These are phyloP conservation scores for Drosophila imparisetae DNA, from an alignment of 2,888 invertebrate species.

Conservation along the genomic window DNA sequence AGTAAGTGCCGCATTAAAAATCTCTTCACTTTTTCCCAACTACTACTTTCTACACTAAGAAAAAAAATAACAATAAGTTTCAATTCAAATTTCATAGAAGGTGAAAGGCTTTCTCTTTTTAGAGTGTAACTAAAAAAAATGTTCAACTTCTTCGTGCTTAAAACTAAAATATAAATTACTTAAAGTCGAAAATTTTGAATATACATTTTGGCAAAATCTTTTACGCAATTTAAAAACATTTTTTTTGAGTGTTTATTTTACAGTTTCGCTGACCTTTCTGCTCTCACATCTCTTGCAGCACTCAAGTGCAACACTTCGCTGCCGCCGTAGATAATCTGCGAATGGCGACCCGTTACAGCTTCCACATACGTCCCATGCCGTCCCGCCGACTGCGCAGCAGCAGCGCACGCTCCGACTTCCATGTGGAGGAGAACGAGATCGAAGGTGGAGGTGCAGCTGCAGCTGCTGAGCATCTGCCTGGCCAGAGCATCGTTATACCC, in stretches of 20 bases:
- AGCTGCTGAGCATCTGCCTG: conserved; percentile 85
- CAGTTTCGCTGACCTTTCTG: conserved; percentile 2
- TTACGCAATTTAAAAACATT: not conserved
- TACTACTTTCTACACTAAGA: not conserved
- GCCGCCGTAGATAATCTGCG: conserved; percentile 89
- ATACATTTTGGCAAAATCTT: not conserved
- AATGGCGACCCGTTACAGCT: conserved; percentile 93
- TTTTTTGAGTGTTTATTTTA: not conserved
- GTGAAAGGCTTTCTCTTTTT: not conserved
- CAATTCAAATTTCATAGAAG: not conserved
- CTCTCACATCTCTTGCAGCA: conserved; percentile 35
- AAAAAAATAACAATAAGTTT: not conserved
- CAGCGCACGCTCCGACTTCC: conserved; percentile 83
- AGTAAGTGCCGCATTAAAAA: conserved; percentile 34
- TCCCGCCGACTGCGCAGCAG: conserved; percentile 83
- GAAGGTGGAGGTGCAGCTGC: conserved; percentile 75
- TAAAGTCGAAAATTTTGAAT: too few species aligned
- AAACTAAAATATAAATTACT: too few species aligned
- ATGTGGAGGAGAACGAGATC: conserved; percentile 83
- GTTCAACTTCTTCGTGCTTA: too few species aligned
- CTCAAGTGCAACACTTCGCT: conserved; percentile 85
- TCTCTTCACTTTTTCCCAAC: conserved; percentile 10
- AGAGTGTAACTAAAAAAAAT: not conserved
- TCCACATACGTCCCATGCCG: conserved; percentile 88
- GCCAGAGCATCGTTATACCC: conserved; percentile 90